Conservation (phyloP, 2,797 vertebrate species). For the Mionectes olivaceus region DNA sequence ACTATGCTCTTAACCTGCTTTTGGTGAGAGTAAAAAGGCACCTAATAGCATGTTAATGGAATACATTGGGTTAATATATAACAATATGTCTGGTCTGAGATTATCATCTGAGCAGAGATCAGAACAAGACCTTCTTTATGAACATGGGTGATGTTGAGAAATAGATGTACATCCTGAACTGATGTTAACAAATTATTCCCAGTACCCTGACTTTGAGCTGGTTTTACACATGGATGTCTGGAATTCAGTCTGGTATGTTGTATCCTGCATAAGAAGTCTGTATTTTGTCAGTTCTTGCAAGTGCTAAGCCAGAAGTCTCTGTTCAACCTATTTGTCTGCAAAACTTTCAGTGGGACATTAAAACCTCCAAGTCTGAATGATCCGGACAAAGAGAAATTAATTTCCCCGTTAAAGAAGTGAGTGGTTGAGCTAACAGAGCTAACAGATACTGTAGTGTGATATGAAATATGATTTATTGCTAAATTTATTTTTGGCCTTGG, state of each 20-base stretch:
- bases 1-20: neutral
- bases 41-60: neutral
- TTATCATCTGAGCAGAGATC: neutral
- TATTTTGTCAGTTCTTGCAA: neutral
- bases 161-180: neutral
- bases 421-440: neutral
- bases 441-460: neutral
- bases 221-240: neutral
- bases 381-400: neutral
- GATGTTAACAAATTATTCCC: neutral
- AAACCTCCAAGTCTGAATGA: neutral
- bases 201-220: neutral
- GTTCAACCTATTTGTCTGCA: neutral
- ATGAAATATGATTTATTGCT: neutral
- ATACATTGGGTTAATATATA: neutral
- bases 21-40: neutral
- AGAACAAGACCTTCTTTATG: neutral
- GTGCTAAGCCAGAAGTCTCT: neutral
- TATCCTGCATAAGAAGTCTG: neutral
- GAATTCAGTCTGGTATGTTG: neutral
- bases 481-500: neutral
- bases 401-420: neutral
- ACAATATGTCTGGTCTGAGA: neutral
- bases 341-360: neutral
- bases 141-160: neutral